Percentiles rank a stretch among this genome's conserved stretches.
Evolutionary conservation across 1,140 invertebrate species (phyloP).

Genomic region (Panagrolaimus sp.): DNA sequence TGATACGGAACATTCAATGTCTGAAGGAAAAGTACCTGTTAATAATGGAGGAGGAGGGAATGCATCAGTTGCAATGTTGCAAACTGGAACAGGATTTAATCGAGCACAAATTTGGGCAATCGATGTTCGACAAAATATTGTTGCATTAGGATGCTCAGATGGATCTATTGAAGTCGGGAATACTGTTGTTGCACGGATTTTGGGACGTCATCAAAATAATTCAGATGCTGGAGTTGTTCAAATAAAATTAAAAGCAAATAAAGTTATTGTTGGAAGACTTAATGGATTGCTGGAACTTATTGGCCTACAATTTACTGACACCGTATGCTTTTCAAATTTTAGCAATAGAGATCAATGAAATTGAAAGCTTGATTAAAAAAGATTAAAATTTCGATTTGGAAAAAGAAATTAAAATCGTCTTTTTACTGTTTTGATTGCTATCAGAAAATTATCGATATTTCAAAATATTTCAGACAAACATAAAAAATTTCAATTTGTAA

Average conservation of each 20-base stretch:
- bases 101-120: conserved; percentile 29
- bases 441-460: too few relatives aligned
- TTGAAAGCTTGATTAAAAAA: too few relatives aligned
- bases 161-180: conserved; percentile 19
- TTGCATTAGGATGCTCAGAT: conserved; percentile 29
- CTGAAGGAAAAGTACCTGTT: neutral
- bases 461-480: too few relatives aligned
- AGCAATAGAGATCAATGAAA: too few relatives aligned
- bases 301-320: conserved; percentile 10
- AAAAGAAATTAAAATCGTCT: too few relatives aligned
- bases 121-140: conserved; percentile 23
- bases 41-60: neutral
- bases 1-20: neutral
- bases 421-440: too few relatives aligned
- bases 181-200: conserved; percentile 1
- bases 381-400: too few relatives aligned
- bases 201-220: neutral
- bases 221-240: neutral
- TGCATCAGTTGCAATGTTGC: neutral
- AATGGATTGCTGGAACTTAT: conserved; percentile 25
- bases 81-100: neutral
- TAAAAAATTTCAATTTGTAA: too few relatives aligned
- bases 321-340: neutral
- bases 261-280: conserved; percentile 19
- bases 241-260: conserved; percentile 7